Conservation (phyloP, 2,888 invertebrate genomes). For the Scaptomyza parva region DNA sequence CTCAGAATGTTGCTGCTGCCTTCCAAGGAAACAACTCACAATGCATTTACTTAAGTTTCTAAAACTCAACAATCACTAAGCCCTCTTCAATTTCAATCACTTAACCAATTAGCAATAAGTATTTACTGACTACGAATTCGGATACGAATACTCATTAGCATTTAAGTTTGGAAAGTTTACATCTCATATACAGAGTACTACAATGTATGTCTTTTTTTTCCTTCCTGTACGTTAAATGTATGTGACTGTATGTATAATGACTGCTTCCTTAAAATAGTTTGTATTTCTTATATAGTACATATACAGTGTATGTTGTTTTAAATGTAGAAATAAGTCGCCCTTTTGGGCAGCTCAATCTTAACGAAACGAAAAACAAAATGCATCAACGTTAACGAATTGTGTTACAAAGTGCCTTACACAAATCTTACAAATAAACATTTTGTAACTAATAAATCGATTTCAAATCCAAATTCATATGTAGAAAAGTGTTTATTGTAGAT, state of each 20-base stretch:
- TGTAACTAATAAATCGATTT: slow-evolving; percentile 72
- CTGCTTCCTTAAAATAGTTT: slow-evolving; percentile 48
- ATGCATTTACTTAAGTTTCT: slow-evolving; percentile 73
- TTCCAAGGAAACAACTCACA: slow-evolving; percentile 76
- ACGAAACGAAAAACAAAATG: slow-evolving; percentile 17
- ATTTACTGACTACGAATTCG: slow-evolving; percentile 11
- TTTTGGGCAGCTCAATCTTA: slow-evolving; percentile 40
- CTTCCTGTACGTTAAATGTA: slow-evolving; percentile 1
- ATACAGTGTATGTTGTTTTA: slow-evolving; percentile 57
- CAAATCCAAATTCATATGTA: slow-evolving; percentile 38
- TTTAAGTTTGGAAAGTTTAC: slow-evolving; percentile 49
- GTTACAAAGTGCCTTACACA: slow-evolving; percentile 55
- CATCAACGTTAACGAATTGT: slow-evolving; percentile 48
- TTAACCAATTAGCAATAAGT: slow-evolving; percentile 18
- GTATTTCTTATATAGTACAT: slow-evolving; percentile 25
- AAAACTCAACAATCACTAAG: slow-evolving; percentile 16
- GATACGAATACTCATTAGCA: slow-evolving; percentile 70
- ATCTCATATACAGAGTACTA: slow-evolving; percentile 18
- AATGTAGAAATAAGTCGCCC: slow-evolving; percentile 51
- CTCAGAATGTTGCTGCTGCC: slow-evolving; percentile 85
- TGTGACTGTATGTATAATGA: slow-evolving; percentile 34
- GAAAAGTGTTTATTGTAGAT: not conserved
- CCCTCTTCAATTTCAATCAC: slow-evolving; percentile 20
- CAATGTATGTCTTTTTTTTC: slow-evolving; percentile 21
- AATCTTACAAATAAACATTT: slow-evolving; percentile 57